phyloP scores from a whole-genome alignment of 2,888 invertebrate genomes.

The Apamea anceps region DNA sequence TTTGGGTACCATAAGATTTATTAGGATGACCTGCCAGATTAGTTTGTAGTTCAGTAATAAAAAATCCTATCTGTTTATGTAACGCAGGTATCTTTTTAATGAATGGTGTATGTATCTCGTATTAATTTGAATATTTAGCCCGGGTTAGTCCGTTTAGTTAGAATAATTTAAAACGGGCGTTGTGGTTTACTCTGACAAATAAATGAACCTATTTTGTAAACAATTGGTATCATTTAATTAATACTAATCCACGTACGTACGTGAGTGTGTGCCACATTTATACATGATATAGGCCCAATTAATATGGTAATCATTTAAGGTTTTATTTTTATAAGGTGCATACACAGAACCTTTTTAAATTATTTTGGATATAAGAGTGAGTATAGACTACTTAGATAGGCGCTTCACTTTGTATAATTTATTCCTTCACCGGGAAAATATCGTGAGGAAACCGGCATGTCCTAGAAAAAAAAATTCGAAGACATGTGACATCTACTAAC shows the following conservation, averaged over 20 bases:
- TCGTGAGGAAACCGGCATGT: no score
- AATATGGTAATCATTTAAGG: slow-evolving; percentile 1
- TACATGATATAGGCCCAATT: background rate
- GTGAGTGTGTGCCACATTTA: slow-evolving; percentile 6
- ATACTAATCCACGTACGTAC: slow-evolving; percentile 15
- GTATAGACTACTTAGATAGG: background rate
- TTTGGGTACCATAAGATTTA: slow-evolving; percentile 59
- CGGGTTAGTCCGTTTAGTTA: slow-evolving; percentile 37
- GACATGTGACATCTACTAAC: background rate
- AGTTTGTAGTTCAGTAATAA: slow-evolving; percentile 50
- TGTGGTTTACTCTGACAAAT: slow-evolving; percentile 48
- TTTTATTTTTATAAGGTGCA: background rate
- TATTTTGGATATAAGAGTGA: background rate
- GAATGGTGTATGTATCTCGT: slow-evolving; percentile 47
- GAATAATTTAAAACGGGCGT: slow-evolving; percentile 56
- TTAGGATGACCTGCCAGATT: slow-evolving; percentile 52
- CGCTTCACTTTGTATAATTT: no score
- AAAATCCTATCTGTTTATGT: slow-evolving; percentile 43
- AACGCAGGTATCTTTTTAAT: slow-evolving; percentile 62
- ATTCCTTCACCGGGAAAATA: no score
- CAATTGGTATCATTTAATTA: slow-evolving; percentile 45
- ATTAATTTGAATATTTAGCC: slow-evolving; percentile 56
- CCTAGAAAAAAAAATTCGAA: background rate
- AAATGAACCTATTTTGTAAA: slow-evolving; percentile 57
- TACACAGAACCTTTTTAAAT: background rate